A percentile compares a stretch with the other conserved stretches of the same genome.
Conservation (phyloP, 92 coral and sea anemone species). For the Meandrina meandrites region DNA sequence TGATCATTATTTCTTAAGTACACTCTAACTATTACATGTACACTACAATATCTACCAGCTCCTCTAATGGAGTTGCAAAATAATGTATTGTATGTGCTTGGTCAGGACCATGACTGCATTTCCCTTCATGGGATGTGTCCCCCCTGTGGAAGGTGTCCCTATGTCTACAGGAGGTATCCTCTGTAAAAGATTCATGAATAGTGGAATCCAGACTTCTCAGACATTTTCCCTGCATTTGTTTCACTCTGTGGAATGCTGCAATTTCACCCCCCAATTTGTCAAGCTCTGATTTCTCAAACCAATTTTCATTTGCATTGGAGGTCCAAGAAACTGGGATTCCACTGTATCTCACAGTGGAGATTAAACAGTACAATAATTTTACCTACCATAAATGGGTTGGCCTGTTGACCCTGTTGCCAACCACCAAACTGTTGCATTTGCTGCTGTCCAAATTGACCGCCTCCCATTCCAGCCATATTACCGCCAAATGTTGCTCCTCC, state of each 20-base stretch:
- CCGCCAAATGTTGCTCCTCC: slow-evolving; percentile 64
- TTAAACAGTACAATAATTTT: too few relatives aligned
- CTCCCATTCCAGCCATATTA: slow-evolving; percentile 48
- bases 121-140: neutral
- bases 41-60: neutral
- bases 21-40: neutral
- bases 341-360: neutral
- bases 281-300: too few relatives aligned
- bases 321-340: too few relatives aligned
- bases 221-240: too few relatives aligned
- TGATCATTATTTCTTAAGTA: too few relatives aligned
- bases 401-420: slow-evolving; percentile 91
- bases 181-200: too few relatives aligned
- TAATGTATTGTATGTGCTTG: neutral
- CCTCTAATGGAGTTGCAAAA: too few relatives aligned
- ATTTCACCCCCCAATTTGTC: too few relatives aligned
- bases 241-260: too few relatives aligned
- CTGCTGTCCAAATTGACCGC: slow-evolving; percentile 78
- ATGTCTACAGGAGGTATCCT: neutral
- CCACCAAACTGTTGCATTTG: slow-evolving; percentile 83
- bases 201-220: too few relatives aligned
- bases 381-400: slow-evolving; percentile 95
- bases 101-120: too few relatives aligned
- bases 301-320: too few relatives aligned
- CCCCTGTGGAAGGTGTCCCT: neutral